Conservation (phyloP, 2,888 invertebrate genomes). For the Podotricha telesiphe region DNA sequence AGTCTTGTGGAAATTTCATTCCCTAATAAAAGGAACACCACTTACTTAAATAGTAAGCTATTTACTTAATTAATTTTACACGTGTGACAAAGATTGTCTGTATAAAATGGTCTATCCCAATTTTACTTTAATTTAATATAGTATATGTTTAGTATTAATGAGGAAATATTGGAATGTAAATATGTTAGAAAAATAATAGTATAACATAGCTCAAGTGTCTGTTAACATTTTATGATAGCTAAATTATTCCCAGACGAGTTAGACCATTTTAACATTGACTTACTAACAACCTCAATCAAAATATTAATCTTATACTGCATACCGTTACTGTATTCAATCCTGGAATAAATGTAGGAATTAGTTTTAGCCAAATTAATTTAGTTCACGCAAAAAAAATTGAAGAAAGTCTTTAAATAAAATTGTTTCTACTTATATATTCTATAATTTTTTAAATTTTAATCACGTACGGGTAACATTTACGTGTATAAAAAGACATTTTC, state of each 20-base stretch:
- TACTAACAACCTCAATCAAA: neutral
- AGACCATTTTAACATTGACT: neutral
- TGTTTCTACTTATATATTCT: too few relatives aligned
- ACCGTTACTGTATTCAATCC: neutral
- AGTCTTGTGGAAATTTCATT: constrained; percentile 5
- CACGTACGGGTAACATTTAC: too few relatives aligned
- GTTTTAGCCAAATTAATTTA: neutral
- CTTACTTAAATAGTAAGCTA: neutral
- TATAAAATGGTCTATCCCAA: constrained; percentile 1
- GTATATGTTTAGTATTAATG: neutral
- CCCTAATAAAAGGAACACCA: neutral
- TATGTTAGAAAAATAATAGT: constrained; percentile 5
- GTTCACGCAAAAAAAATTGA: too few relatives aligned
- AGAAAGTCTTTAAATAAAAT: too few relatives aligned
- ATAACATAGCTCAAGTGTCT: neutral
- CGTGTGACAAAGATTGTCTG: neutral
- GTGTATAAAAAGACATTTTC: too few relatives aligned
- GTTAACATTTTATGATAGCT: neutral
- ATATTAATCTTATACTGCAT: neutral
- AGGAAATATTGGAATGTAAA: constrained; percentile 5
- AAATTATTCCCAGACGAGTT: neutral
- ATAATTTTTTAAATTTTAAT: too few relatives aligned
- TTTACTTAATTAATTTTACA: constrained; percentile 7
- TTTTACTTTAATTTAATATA: neutral
- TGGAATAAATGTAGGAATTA: neutral